Conservation (phyloP, 35 echinoderm and acorn worm species). For the Ptychodera flava region DNA sequence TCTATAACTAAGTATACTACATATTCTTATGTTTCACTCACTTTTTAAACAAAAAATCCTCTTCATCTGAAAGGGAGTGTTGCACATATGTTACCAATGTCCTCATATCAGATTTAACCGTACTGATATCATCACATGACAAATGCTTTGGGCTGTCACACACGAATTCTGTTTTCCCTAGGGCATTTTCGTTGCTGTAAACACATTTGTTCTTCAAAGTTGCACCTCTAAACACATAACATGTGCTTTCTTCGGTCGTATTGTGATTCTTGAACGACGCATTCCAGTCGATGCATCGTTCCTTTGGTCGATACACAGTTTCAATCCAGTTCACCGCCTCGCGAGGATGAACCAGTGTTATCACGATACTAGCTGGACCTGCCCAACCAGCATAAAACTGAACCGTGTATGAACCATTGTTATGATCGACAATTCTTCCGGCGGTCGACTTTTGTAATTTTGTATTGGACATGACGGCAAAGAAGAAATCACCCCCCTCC, state of each 20-base stretch:
- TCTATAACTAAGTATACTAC: no score
- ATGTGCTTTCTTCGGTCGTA: neutral
- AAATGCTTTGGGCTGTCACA: no score
- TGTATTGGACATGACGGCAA: neutral
- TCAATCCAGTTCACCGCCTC: conserved; percentile 15
- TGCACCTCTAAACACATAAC: neutral
- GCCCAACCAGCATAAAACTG: conserved; percentile 42
- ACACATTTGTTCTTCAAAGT: neutral
- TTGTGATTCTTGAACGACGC: neutral
- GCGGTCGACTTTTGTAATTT: neutral
- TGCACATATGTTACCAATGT: no score
- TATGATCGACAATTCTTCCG: conserved; percentile 30
- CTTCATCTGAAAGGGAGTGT: no score
- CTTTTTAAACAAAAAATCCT: no score
- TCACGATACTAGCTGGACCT: conserved; percentile 5
- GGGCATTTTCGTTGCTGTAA: neutral
- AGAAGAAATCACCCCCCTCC: neutral
- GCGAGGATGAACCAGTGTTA: conserved; percentile 30
- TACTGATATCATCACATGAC: no score
- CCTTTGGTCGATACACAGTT: neutral
- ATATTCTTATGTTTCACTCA: no score
- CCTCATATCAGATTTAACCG: no score
- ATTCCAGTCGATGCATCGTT: neutral
- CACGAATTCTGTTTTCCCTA: neutral
- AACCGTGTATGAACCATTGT: conserved; percentile 51